Conservation (phyloP, 2,113 vertebrate genomes). For the Pyrgilauda ruficollis region DNA sequence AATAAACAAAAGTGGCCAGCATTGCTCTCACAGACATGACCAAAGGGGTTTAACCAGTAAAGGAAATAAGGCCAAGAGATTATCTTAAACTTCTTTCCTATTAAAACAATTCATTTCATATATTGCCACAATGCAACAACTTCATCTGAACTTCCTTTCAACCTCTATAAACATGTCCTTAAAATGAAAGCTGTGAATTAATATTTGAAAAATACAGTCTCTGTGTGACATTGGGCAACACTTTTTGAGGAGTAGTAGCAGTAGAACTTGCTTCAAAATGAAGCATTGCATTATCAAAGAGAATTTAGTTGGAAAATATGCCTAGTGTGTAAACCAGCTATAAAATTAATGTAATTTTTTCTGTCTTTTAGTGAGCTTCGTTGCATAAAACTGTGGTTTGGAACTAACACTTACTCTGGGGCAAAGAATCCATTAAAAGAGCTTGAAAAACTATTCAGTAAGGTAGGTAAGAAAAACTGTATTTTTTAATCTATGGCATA, state of each 20-base stretch:
- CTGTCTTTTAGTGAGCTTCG: neutral
- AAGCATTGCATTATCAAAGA: neutral
- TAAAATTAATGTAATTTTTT: neutral
- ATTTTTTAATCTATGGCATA: neutral
- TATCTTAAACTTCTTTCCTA: conserved; percentile 51
- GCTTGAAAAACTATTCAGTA: neutral
- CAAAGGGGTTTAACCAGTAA: neutral
- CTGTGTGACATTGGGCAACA: neutral
- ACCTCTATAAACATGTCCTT: conserved; percentile 9
- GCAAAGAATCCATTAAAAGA: neutral
- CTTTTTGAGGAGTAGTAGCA: neutral
- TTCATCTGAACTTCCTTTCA: conserved; percentile 55
- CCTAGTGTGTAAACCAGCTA: neutral
- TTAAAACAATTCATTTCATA: conserved; percentile 44
- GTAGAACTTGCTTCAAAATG: neutral
- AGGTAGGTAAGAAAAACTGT: neutral
- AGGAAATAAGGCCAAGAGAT: conserved; percentile 19
- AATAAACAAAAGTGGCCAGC: neutral
- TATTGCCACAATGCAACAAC: conserved; percentile 37
- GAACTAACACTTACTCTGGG: neutral
- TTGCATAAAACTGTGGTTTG: neutral
- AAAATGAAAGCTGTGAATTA: conserved; percentile 20
- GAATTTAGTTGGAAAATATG: neutral
- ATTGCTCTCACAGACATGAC: neutral
- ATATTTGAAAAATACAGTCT: neutral